A percentile compares a stretch with the other conserved stretches of the same genome.
Conservation (phyloP, 2,888 invertebrate species). For the Auanema freiburgensis region DNA sequence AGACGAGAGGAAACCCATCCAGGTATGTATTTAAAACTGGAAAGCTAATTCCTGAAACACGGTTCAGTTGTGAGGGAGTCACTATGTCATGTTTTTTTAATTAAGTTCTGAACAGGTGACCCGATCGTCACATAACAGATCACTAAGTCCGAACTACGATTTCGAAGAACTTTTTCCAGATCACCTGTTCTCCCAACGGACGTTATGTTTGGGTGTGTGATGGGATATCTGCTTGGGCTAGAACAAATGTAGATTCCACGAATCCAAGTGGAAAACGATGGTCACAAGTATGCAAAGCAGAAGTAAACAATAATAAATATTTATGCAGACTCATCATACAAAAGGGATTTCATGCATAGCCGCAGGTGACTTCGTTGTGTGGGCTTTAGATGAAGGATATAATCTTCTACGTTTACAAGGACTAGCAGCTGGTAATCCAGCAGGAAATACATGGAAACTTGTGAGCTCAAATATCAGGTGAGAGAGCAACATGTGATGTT, state of each 20-base stretch:
- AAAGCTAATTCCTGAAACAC: too few relatives aligned
- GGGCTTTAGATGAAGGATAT: not conserved
- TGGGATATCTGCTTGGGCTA: not conserved
- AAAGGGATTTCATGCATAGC: not conserved
- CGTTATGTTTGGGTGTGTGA: constrained; percentile 2
- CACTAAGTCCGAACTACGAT: too few relatives aligned
- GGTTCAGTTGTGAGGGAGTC: too few relatives aligned
- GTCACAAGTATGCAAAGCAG: not conserved
- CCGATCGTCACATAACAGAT: too few relatives aligned
- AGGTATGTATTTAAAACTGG: too few relatives aligned
- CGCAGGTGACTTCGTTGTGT: not conserved
- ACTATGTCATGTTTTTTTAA: too few relatives aligned
- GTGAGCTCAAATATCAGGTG: not conserved
- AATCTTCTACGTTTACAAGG: constrained; percentile 2
- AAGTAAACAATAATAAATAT: constrained; percentile 2
- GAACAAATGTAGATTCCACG: not conserved
- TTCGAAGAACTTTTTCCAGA: not conserved
- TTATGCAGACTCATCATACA: constrained; percentile 1
- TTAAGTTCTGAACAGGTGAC: too few relatives aligned
- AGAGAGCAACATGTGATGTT: not conserved
- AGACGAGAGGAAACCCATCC: too few relatives aligned
- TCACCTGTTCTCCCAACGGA: constrained; percentile 1
- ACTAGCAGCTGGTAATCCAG: constrained; percentile 2
- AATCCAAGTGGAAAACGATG: not conserved
- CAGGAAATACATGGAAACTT: not conserved